Evolutionary conservation across 2,113 vertebrate genomes (phyloP), one percentile per base, ranked within the genome.

Genomic region (Megalops atlanticus): DNA sequence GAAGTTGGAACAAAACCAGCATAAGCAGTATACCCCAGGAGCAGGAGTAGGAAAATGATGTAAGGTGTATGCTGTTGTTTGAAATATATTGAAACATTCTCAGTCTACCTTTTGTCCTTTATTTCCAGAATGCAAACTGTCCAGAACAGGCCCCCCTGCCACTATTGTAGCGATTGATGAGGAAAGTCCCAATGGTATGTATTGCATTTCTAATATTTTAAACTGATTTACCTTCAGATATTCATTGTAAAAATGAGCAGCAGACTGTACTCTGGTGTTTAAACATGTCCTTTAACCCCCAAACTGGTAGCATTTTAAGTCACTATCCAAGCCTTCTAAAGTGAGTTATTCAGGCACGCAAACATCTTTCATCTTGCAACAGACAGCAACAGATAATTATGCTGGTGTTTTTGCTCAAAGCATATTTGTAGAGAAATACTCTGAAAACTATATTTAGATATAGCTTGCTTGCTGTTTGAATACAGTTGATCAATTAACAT

Each of bases 141-240:
- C 96, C 70, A 94, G 98, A 68, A 89, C 95, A 68, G 98, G 98
- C 74, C 97, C 97, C 70, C 98, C 98, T 87, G 98, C 98, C 72
- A 99, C 98, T 83, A 99, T 99, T 82, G 96, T 98, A 84, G 96
- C 98, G 84, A 97, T 99, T 40, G 97, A 99, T 18, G 98, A 99
- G 90, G 98, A 99, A 87, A 99, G 98, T 89, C 95, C 93, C 24
- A 99, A 99, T 27, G 98, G 98, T 99, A 93, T 93, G 95, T 94
- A 52, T 78, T 31, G 21, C 4, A 31, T 45, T 73, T 31, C 76
- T 77, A 27, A n/a, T 31, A n/a, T 24, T 64, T 64, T n/a, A 10
- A 64, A 64, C 31, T 8, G 58, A 64, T n/a, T 6, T 33, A 54
- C 5, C 52, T 77, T 81, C 40, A 49, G 21, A 31, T 74, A 71